Evolutionary conservation across 2,888 invertebrate genomes (phyloP), one percentile per base, ranked within the genome.

Genomic region (Dascillus cervinus): DNA sequence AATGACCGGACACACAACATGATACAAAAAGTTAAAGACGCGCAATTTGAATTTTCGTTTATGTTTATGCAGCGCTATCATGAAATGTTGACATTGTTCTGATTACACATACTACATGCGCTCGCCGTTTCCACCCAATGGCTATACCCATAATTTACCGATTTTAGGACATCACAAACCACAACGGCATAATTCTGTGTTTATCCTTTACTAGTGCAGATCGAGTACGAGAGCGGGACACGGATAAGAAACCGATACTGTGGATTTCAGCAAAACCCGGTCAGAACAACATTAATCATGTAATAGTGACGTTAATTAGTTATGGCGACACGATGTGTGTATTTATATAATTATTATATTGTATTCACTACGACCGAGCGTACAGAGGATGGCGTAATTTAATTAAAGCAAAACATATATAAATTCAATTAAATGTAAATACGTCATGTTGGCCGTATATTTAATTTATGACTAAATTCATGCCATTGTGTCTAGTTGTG

Each of bases 311-410:
- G 56, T 58, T 60, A 60, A 60, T 61, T 61, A 59, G 56, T 52
- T 50, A 55, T 55, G 53, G 55, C 56, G 57, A 56, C 56, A 54
- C 54, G 56, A 55, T 55, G 54, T 56, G 52, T 55, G 56, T 58
- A 58, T 60, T 60, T 58, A 59, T 59, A 58, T 59, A 58, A 61
- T 61, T 60, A 61, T 60, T 56, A 60, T 58, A 58, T 60, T 56
- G 55, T 56, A 51, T 52, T 52, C 50, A 46, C 47, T 45, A 37
- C 46, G 49, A 43, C 46, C 50, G 44, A 48, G 44, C 49, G n/a
- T n/a, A n/a, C n/a, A n/a, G n/a, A n/a, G n/a, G n/a, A n/a, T 52
- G 50, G 50, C 52, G 49, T 56, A 58, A 58, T 56, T 58, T 57
- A 57, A 60, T 60, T 60, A 58, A 57, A 49, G 44, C 43, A 42